phyloP scores from a whole-genome alignment of 2,888 invertebrate genomes.

The Callosobruchus maculatus region DNA sequence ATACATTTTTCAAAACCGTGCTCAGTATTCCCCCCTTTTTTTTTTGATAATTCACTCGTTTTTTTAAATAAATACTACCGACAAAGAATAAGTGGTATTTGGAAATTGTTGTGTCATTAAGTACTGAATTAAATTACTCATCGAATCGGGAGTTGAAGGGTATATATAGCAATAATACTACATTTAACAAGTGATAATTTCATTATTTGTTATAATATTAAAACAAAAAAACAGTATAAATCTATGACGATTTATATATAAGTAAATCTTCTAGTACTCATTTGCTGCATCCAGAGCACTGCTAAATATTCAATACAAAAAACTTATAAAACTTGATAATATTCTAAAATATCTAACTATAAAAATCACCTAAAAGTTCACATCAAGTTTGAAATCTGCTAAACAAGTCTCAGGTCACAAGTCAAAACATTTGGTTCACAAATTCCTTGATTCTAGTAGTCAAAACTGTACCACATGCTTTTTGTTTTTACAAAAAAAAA shows the following conservation, averaged over 20 bases:
- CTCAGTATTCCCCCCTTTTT: too few species aligned
- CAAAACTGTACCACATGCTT: too few species aligned
- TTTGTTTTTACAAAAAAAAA: too few species aligned
- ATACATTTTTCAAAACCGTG: too few species aligned
- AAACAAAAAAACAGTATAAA: constrained; percentile 38
- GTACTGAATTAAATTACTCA: too few species aligned
- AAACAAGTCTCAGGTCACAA: neutral
- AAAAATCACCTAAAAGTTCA: neutral
- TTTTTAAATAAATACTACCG: too few species aligned
- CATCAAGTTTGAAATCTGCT: neutral
- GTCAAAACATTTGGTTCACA: neutral
- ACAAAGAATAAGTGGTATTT: too few species aligned
- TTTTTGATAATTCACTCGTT: too few species aligned
- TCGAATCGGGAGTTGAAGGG: too few species aligned
- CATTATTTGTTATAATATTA: constrained; percentile 36
- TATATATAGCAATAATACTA: neutral
- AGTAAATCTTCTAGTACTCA: constrained; percentile 1
- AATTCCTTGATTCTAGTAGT: too few species aligned
- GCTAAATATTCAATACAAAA: neutral
- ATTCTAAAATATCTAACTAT: neutral
- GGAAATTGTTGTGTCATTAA: too few species aligned
- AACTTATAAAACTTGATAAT: constrained; percentile 1
- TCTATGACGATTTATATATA: constrained; percentile 25
- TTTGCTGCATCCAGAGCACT: neutral
- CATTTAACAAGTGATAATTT: constrained; percentile 35